Percentiles rank a stretch among this genome's conserved stretches.
Evolutionary conservation across 2,888 invertebrate species (phyloP).

Genomic region (Lycia hirtaria): DNA sequence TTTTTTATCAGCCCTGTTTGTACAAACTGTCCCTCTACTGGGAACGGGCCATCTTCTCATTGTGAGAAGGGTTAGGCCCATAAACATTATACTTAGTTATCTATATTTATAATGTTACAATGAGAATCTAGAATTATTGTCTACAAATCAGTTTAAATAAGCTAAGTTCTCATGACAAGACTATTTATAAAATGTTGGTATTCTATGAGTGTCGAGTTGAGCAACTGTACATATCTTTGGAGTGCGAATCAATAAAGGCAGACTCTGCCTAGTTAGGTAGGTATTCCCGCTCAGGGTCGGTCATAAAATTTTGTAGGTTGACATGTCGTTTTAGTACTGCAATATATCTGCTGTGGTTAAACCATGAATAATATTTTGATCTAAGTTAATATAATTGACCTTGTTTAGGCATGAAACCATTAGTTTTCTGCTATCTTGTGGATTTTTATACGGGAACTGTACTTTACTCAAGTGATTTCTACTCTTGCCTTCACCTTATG

Average conservation of each 20-base stretch:
- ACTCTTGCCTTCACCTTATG: slow-evolving; percentile 30
- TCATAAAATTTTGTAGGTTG: slow-evolving; percentile 15
- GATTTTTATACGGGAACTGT: not conserved
- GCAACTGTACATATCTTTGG: slow-evolving; percentile 9
- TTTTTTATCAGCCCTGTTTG: no score
- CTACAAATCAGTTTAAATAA: no score
- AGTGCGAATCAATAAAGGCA: slow-evolving; percentile 32
- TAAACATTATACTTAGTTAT: no score
- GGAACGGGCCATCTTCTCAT: no score
- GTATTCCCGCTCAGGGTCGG: slow-evolving; percentile 15
- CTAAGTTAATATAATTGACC: slow-evolving; percentile 4
- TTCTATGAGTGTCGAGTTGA: slow-evolving; percentile 14
- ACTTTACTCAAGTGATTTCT: slow-evolving; percentile 4
- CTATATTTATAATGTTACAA: no score
- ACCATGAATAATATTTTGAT: not conserved
- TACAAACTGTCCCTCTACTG: no score
- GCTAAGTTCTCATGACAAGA: not conserved
- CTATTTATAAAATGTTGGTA: not conserved
- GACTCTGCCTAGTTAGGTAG: slow-evolving; percentile 8
- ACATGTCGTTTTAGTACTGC: slow-evolving; percentile 27
- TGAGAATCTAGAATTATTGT: no score
- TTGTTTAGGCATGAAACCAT: slow-evolving; percentile 1
- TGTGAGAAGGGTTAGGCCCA: no score
- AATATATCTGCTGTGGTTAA: slow-evolving; percentile 4
- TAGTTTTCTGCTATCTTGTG: not conserved